These are phyloP conservation scores for Erebia ligea DNA, from an alignment of 2,888 invertebrate genomes.

Conservation along the genomic window DNA sequence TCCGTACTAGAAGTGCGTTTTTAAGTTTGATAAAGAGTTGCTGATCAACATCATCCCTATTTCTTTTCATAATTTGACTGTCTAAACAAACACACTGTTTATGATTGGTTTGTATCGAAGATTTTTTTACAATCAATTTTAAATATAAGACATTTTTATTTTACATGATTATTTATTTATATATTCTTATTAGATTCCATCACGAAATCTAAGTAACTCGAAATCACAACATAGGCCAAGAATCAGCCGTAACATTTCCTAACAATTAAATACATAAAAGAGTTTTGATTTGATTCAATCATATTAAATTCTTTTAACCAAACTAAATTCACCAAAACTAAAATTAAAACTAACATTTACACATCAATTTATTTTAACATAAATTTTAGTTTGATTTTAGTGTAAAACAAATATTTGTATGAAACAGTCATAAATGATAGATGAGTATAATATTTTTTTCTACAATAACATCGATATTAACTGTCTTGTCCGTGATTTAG, in stretches of 20 bases:
- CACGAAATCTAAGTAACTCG: neutral
- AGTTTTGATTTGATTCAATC: neutral
- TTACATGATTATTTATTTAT: constrained; percentile 14
- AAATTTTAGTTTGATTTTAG: neutral
- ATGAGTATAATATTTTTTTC: neutral
- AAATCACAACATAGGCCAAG: constrained; percentile 22
- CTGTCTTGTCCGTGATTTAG: neutral
- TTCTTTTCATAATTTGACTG: too few relatives aligned
- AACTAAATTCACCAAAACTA: neutral
- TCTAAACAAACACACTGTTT: neutral
- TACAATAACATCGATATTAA: constrained; percentile 1
- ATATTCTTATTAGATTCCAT: constrained; percentile 3
- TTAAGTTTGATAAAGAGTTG: too few relatives aligned
- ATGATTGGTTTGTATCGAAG: neutral
- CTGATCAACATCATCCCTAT: too few relatives aligned
- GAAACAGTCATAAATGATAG: neutral
- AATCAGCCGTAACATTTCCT: constrained; percentile 15
- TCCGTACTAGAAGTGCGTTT: too few relatives aligned
- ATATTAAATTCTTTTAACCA: neutral
- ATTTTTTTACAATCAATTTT: constrained; percentile 22
- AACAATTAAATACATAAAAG: constrained; percentile 37
- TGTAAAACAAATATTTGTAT: constrained; percentile 1
- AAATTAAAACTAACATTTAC: neutral
- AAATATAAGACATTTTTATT: constrained; percentile 11
- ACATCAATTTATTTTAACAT: too few relatives aligned